These are phyloP conservation scores for Himalopsyche anomala DNA, from an alignment of 2,888 invertebrate genomes.

Conservation along the genomic window DNA sequence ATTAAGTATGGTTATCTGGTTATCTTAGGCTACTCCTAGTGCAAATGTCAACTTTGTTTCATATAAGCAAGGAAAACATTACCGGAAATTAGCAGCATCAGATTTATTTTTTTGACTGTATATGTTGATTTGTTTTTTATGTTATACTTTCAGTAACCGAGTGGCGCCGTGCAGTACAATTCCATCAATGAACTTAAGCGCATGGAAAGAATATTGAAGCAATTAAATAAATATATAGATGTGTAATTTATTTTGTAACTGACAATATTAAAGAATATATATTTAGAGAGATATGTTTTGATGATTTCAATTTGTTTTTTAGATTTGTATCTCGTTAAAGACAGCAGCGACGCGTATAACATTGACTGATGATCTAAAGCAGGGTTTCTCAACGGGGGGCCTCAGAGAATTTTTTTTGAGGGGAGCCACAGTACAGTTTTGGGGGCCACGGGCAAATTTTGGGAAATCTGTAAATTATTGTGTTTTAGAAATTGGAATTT, in stretches of 20 bases:
- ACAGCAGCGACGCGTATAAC: not conserved
- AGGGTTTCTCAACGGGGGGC: no score
- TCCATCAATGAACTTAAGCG: slow-evolving; percentile 74
- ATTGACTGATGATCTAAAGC: no score
- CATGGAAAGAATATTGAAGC: slow-evolving; percentile 74
- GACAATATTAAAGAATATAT: not conserved
- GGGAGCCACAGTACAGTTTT: no score
- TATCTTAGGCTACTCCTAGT: no score
- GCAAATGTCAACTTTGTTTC: not conserved
- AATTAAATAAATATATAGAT: not conserved
- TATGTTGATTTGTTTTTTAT: slow-evolving; percentile 48
- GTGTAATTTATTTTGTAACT: not conserved
- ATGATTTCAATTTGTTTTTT: not conserved
- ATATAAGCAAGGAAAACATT: not conserved
- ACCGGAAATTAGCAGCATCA: no score
- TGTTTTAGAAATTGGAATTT: no score
- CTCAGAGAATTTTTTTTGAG: no score
- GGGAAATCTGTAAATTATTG: no score
- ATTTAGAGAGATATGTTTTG: not conserved
- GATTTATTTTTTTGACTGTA: no score
- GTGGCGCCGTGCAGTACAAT: slow-evolving; percentile 75
- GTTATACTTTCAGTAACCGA: slow-evolving; percentile 73
- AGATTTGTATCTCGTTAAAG: not conserved
- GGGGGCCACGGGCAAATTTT: no score
- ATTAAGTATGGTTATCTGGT: no score